Evolutionary conservation across 1,140 invertebrate genomes (phyloP), one percentile per base, ranked within the genome.

Genomic region (Piezodorus guildinii): DNA sequence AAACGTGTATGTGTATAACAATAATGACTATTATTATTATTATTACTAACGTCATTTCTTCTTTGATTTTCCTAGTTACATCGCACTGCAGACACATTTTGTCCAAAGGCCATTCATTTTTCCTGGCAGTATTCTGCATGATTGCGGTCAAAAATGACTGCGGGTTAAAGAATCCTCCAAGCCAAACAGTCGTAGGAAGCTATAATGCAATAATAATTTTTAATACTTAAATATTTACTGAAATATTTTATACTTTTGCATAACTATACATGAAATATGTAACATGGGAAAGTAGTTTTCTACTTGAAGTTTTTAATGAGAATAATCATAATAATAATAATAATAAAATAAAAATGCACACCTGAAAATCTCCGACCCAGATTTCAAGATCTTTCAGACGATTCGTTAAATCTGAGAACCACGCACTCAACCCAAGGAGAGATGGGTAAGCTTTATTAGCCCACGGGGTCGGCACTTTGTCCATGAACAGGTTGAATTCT

Each of bases 91-190:
- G 77, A 72, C 90, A 93, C 92, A 96, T 96, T 73, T 93, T 91
- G 75, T 96, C 94, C 45, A 96, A 77, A 0, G 94, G 93, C 86
- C 92, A 92, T 76, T 96, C 93, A 75, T 95, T 94, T 76, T 91
- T 94, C 44, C 93, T 79, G 1, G 93, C 93, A 54, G 92, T 95
- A 74, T 90, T 90, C 75, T 97, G 94, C 93, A 96, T 97, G 71
- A 96, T 94, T 34, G 94, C 94, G 0, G 94, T 98, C 10, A 98
- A 77, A 74, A 98, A 94, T 15, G 92, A 95, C 75, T 97, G 94
- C 0, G 94, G 94, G 77, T 96, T 97, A 77, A 97, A 97, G 73
- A 97, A 94, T 19, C 93, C 94, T 12, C 85, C 90, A 25, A 96
- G 76, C 94, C 94, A 97, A 21, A 96, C 85, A 0, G 91, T 84